A percentile compares a stretch with the other conserved stretches of the same genome.
Conservation (phyloP, 2,888 invertebrate genomes). For the Monoplex corrugatus region DNA sequence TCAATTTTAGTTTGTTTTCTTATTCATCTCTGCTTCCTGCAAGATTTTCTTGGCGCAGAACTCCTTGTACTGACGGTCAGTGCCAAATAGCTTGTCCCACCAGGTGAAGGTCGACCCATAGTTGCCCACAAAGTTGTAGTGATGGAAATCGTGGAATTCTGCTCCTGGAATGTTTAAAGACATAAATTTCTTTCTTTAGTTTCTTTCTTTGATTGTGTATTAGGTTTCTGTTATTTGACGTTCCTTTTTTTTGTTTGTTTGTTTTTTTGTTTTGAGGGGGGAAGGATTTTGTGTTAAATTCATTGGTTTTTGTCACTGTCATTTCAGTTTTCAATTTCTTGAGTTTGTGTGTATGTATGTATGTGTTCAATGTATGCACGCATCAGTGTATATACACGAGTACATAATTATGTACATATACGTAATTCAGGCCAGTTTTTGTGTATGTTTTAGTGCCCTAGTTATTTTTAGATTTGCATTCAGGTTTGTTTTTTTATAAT, state of each 20-base stretch:
- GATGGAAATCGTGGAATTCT: conserved; percentile 78
- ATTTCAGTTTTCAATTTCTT: no score
- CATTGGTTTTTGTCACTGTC: no score
- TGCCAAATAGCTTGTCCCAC: conserved; percentile 77
- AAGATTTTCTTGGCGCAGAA: conserved; percentile 58
- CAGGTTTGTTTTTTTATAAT: no score
- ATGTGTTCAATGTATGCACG: no score
- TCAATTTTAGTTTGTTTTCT: conserved; percentile 35
- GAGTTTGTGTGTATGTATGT: neutral
- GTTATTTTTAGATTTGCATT: no score
- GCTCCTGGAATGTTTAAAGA: conserved; percentile 64
- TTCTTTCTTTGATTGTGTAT: neutral
- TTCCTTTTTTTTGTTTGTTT: neutral
- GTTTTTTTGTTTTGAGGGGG: neutral
- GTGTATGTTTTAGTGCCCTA: no score
- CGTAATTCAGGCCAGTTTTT: no score
- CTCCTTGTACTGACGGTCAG: conserved; percentile 74
- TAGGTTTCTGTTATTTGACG: neutral
- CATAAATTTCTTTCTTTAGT: neutral
- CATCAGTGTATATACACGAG: no score
- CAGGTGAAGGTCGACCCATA: conserved; percentile 76
- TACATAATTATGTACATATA: no score
- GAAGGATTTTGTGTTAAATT: neutral
- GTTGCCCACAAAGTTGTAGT: conserved; percentile 77
- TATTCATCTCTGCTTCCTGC: conserved; percentile 44